phyloP scores from a whole-genome alignment of 1,140 invertebrate species.

The Microvelia longipes region DNA sequence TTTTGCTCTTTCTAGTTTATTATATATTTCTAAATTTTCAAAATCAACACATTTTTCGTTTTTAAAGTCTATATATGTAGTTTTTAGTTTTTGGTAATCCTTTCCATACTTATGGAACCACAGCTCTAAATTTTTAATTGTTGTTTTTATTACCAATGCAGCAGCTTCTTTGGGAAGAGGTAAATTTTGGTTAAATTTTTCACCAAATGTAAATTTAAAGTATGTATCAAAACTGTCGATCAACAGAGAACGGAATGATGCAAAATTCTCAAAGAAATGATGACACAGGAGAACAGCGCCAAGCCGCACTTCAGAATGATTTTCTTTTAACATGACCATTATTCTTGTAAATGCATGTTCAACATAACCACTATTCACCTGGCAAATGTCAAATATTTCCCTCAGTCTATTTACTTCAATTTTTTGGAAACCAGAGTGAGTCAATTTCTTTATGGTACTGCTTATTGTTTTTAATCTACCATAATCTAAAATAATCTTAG shows the following conservation, averaged over 20 bases:
- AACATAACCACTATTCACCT: neutral
- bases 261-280: conserved; percentile 38
- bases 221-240: conserved; percentile 35
- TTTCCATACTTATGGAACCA: conserved; percentile 37
- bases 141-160: conserved; percentile 31
- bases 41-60: conserved; percentile 33
- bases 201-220: conserved; percentile 33
- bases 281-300: conserved; percentile 37
- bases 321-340: conserved; percentile 27
- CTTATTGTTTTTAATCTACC: neutral
- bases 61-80: conserved; percentile 36
- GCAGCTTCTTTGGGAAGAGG: conserved; percentile 36
- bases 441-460: neutral
- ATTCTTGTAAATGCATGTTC: neutral
- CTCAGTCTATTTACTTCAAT: neutral
- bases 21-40: conserved; percentile 9
- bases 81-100: conserved; percentile 34
- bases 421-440: neutral
- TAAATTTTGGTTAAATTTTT: conserved; percentile 31
- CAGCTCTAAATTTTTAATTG: conserved; percentile 32
- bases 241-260: conserved; percentile 36
- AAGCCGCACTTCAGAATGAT: conserved; percentile 41
- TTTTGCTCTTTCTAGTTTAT: conserved; percentile 6
- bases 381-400: neutral
- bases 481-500: neutral